Conservation (phyloP, 2,888 invertebrate species). For the Himalopsyche kuldschensis region DNA sequence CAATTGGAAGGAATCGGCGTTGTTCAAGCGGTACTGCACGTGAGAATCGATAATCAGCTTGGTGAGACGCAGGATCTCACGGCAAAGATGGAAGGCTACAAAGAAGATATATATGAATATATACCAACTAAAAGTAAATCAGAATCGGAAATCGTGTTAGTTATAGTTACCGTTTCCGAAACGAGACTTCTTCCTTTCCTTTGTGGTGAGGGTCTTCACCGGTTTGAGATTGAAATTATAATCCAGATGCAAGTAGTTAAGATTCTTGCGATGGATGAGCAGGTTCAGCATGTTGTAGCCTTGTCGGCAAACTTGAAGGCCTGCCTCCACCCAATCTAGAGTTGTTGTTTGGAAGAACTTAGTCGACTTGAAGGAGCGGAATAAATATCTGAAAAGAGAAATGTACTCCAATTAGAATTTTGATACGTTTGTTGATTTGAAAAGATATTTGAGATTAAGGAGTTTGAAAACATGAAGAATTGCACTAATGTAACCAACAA, state of each 20-base stretch:
- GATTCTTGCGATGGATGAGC: conserved; percentile 97
- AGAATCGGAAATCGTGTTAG: neutral
- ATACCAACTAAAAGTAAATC: conserved; percentile 19
- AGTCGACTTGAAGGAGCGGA: conserved; percentile 98
- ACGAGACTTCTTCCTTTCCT: conserved; percentile 97
- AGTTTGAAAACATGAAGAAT: no score
- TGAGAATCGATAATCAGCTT: conserved; percentile 99
- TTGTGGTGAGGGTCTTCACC: conserved; percentile 98
- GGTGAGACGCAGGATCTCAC: conserved; percentile 97
- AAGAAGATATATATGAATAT: conserved; percentile 27
- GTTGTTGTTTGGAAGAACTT: conserved; percentile 99
- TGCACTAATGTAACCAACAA: no score
- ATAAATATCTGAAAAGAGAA: conserved; percentile 71
- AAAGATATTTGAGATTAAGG: no score
- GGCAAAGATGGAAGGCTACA: conserved; percentile 95
- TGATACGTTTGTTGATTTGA: no score
- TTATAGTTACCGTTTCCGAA: conserved; percentile 81
- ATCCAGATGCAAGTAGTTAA: conserved; percentile 98
- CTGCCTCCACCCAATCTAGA: conserved; percentile 99
- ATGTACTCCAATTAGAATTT: neutral
- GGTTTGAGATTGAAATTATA: conserved; percentile 99
- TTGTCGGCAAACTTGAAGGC: conserved; percentile 96
- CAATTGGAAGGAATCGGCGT: conserved; percentile 98
- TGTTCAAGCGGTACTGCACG: conserved; percentile 98
- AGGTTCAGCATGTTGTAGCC: conserved; percentile 99